Evolutionary conservation across 2,797 vertebrate genomes (phyloP).

Genomic region (Aphelocoma californica): DNA sequence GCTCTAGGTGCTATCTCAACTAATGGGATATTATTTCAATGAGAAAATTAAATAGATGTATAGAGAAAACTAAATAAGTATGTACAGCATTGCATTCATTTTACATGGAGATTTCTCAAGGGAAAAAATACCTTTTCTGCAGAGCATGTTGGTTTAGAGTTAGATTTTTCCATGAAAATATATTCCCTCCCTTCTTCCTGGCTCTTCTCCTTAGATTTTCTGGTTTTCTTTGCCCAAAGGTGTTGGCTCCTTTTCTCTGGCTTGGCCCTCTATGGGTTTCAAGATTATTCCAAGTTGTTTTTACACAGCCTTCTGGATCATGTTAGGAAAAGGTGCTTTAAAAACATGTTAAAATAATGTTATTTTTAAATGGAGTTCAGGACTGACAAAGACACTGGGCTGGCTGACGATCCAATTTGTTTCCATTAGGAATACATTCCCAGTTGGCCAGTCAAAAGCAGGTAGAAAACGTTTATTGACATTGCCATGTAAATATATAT

Average conservation of each 20-base stretch:
- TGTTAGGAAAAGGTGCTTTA: slow-evolving; percentile 26
- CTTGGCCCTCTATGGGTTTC: neutral
- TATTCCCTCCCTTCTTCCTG: slow-evolving; percentile 15
- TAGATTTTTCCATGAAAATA: slow-evolving; percentile 35
- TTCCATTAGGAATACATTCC: neutral
- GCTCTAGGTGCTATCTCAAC: neutral
- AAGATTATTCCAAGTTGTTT: slow-evolving; percentile 39
- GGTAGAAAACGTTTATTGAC: neutral
- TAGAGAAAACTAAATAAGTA: neutral
- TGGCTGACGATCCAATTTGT: neutral
- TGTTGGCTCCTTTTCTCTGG: slow-evolving; percentile 22
- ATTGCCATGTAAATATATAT: neutral
- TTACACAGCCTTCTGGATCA: slow-evolving; percentile 20
- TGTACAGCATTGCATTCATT: neutral
- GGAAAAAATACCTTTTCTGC: neutral
- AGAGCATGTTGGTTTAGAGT: neutral
- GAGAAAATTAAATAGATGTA: neutral
- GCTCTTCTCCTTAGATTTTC: slow-evolving; percentile 8
- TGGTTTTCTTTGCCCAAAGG: slow-evolving; percentile 39
- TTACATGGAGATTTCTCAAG: neutral
- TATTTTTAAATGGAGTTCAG: slow-evolving; percentile 5
- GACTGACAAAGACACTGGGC: neutral
- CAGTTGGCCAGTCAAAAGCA: neutral
- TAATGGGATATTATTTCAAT: neutral
- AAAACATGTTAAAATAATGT: slow-evolving; percentile 32